A percentile compares a stretch with the other conserved stretches of the same genome.
These are phyloP conservation scores for Sebastolobus alascanus DNA, from an alignment of 2,797 vertebrate species.

Conservation along the genomic window DNA sequence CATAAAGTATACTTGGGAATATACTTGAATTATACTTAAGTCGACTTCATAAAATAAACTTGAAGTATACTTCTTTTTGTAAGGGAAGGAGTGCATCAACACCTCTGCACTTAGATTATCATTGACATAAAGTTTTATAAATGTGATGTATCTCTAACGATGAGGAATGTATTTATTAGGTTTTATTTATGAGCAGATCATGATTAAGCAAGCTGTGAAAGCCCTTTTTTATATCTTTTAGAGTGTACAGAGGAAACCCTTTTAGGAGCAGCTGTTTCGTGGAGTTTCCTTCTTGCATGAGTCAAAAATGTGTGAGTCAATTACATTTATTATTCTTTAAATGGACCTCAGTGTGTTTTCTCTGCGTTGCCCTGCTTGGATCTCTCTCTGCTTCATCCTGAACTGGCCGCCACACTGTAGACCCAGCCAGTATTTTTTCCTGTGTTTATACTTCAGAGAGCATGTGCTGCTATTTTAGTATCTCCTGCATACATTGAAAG, in stretches of 20 bases:
- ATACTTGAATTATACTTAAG: no score
- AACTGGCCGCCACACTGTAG: not conserved
- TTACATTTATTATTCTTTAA: conserved; percentile 45
- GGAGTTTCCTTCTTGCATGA: conserved; percentile 31
- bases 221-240: not conserved
- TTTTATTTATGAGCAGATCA: not conserved
- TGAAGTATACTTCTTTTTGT: fast-evolving
- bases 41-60: no score
- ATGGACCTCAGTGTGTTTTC: conserved; percentile 11
- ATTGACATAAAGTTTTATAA: not conserved
- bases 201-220: not conserved
- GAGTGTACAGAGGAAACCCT: not conserved
- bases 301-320: conserved; percentile 23
- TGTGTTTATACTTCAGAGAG: conserved; percentile 58
- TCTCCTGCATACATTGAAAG: conserved; percentile 34
- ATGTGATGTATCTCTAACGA: not conserved
- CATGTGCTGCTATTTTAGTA: conserved; percentile 64
- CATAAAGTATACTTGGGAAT: no score
- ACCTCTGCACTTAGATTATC: conserved; percentile 16
- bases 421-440: conserved; percentile 31
- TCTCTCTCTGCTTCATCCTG: conserved; percentile 16
- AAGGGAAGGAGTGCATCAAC: not conserved
- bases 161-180: not conserved
- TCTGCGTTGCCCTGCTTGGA: conserved; percentile 12
- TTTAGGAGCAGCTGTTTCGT: conserved; percentile 5